Evolutionary conservation across 2,888 invertebrate genomes (phyloP).

Genomic region (Yponomeuta evonymella): DNA sequence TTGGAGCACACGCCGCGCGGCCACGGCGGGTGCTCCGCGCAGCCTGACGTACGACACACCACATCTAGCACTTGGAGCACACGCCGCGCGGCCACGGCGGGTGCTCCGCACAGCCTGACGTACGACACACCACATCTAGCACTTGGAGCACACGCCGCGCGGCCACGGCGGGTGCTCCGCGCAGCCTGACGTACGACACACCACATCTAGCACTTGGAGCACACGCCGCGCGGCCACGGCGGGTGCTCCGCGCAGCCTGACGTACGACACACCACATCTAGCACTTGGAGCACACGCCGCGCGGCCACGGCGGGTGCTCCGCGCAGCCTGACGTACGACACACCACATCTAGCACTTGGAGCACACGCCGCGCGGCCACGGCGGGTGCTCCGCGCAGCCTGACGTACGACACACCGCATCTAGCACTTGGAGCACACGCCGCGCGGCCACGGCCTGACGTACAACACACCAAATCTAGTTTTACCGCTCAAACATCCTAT

Average conservation of each 20-base stretch:
- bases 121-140: slow-evolving; percentile 46
- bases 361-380: slow-evolving; percentile 99
- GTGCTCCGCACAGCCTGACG: slow-evolving; percentile 91
- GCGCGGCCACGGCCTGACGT: slow-evolving; percentile 91
- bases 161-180: slow-evolving; percentile 99
- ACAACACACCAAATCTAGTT: background rate
- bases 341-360: slow-evolving; percentile 83
- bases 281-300: slow-evolving; percentile 98
- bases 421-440: slow-evolving; percentile 97
- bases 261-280: background rate
- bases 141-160: slow-evolving; percentile 98
- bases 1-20: slow-evolving; percentile 99
- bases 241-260: slow-evolving; percentile 94
- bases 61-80: slow-evolving; percentile 89
- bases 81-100: slow-evolving; percentile 99
- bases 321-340: slow-evolving; percentile 79
- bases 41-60: slow-evolving; percentile 67
- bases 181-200: slow-evolving; percentile 76
- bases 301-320: slow-evolving; percentile 99
- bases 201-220: slow-evolving; percentile 87
- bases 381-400: slow-evolving; percentile 96
- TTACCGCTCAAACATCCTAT: too few relatives aligned
- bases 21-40: slow-evolving; percentile 98
- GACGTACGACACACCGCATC: slow-evolving; percentile 10
- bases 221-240: slow-evolving; percentile 99